A percentile compares a stretch with the other conserved stretches of the same genome.
These are phyloP conservation scores for Montipora efflorescens DNA, from an alignment of 64 coral and sea anemone species.

Conservation along the genomic window DNA sequence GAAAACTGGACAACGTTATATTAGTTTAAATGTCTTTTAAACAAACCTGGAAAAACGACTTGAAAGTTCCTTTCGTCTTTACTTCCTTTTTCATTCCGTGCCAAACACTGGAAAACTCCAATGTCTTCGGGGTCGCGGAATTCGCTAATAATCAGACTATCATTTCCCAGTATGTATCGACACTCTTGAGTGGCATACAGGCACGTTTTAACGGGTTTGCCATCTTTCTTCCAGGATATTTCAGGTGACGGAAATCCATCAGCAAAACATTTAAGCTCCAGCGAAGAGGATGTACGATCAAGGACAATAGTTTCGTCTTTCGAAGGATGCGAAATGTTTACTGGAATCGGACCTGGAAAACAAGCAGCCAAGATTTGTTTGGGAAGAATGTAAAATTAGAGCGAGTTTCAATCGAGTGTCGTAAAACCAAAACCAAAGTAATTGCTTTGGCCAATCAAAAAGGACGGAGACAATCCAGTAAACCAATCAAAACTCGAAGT, in stretches of 20 bases:
- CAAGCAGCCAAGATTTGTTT: too few species aligned
- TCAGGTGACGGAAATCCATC: background rate
- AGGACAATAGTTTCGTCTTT: background rate
- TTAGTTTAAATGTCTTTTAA: background rate
- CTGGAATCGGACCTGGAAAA: background rate
- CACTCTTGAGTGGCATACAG: too few species aligned
- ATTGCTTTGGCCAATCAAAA: too few species aligned
- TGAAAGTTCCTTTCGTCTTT: too few species aligned
- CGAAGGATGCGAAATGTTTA: background rate
- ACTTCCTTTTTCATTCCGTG: background rate
- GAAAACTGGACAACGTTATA: too few species aligned
- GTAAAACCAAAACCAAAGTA: too few species aligned
- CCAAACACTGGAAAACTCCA: background rate
- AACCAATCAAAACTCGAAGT: too few species aligned
- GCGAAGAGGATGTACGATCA: background rate
- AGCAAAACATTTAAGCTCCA: background rate
- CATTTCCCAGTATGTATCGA: too few species aligned
- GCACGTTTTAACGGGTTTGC: background rate
- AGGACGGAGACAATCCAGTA: too few species aligned
- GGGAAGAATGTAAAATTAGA: too few species aligned
- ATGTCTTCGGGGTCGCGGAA: background rate
- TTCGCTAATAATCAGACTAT: background rate
- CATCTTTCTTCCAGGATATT: conserved; percentile 20
- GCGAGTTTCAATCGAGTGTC: too few species aligned
- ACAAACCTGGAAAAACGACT: background rate